Percentiles rank a stretch among this genome's conserved stretches.
Conservation (phyloP, 2,888 invertebrate genomes). For the Cephus rjabovi region DNA sequence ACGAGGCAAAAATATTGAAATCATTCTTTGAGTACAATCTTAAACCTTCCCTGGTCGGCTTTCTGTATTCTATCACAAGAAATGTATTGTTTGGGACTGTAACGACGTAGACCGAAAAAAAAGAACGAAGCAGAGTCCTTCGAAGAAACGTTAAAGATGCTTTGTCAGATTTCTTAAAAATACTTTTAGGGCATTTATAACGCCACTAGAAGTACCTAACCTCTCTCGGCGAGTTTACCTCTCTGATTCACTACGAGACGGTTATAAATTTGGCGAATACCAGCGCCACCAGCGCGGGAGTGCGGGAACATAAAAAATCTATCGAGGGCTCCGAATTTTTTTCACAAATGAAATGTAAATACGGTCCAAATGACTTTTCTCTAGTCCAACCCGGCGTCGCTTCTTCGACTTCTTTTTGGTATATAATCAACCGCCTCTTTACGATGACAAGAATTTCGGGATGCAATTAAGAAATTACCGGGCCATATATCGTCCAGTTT, state of each 20-base stretch:
- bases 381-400: slow-evolving; percentile 37
- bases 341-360: neutral
- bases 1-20: neutral
- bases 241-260: neutral
- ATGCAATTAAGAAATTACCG: slow-evolving; percentile 65
- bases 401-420: slow-evolving; percentile 47
- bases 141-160: neutral
- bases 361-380: neutral
- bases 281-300: neutral
- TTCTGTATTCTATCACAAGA: neutral
- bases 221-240: neutral
- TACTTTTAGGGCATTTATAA: neutral
- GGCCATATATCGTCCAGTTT: slow-evolving; percentile 62
- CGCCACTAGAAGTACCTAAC: neutral
- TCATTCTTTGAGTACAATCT: neutral
- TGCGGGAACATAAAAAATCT: neutral
- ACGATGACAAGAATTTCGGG: slow-evolving; percentile 64
- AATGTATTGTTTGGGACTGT: neutral
- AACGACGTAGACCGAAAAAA: neutral
- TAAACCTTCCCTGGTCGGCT: neutral
- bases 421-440: slow-evolving; percentile 60
- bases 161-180: neutral
- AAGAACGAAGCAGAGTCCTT: neutral
- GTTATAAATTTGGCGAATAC: neutral
- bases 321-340: neutral